These are phyloP conservation scores for Athalia rosae DNA, from an alignment of 2,888 invertebrate species.

Conservation along the genomic window DNA sequence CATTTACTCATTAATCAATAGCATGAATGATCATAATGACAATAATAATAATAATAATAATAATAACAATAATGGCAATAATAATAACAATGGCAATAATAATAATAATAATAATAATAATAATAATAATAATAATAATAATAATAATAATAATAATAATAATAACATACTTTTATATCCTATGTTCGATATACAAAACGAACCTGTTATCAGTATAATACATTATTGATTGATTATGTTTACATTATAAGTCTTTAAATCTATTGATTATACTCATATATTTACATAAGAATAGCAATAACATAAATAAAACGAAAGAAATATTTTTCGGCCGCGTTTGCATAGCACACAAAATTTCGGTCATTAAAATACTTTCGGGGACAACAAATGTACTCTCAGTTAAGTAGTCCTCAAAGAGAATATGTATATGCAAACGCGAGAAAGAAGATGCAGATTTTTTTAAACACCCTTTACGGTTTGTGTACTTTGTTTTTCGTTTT, in stretches of 20 bases:
- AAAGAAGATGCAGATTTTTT: constrained; percentile 33
- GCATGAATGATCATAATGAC: constrained; percentile 55
- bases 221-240: constrained; percentile 71
- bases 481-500: neutral
- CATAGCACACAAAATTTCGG: constrained; percentile 43
- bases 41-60: constrained; percentile 51
- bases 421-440: constrained; percentile 54
- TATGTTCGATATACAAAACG: constrained; percentile 67
- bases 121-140: constrained; percentile 26
- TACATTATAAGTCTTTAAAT: constrained; percentile 67
- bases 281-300: constrained; percentile 64
- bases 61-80: constrained; percentile 31
- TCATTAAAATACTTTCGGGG: too few relatives aligned
- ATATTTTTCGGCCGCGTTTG: constrained; percentile 53
- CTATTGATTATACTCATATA: constrained; percentile 69
- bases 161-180: constrained; percentile 54
- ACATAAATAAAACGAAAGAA: constrained; percentile 29
- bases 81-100: neutral
- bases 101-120: constrained; percentile 55
- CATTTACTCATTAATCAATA: constrained; percentile 62
- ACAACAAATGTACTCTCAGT: constrained; percentile 23
- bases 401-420: neutral
- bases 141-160: constrained; percentile 48
- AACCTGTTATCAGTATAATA: constrained; percentile 70
- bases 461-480: too few relatives aligned